phyloP scores from a whole-genome alignment of 1,140 invertebrate genomes.

The Theocolax elegans region DNA sequence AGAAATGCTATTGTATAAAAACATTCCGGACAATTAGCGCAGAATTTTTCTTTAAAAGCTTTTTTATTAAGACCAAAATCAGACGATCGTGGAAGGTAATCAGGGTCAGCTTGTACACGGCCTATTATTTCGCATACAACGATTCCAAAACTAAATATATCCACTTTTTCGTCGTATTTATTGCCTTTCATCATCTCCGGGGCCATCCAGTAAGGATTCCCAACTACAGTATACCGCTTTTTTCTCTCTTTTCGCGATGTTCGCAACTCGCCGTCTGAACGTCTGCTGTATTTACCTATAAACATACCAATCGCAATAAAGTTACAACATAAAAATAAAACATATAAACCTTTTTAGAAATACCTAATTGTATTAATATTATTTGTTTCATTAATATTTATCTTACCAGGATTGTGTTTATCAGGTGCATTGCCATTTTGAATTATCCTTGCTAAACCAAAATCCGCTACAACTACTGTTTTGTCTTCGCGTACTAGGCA shows the following conservation, averaged over 20 bases:
- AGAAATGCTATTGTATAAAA: conserved; percentile 90
- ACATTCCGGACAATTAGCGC: conserved; percentile 85
- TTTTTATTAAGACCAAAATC: conserved; percentile 93
- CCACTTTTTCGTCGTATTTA: conserved; percentile 96
- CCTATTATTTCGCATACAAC: conserved; percentile 97
- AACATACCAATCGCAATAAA: no score
- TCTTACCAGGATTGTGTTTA: conserved; percentile 44
- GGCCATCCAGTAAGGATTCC: conserved; percentile 98
- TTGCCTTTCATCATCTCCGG: conserved; percentile 98
- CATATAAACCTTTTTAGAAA: no score
- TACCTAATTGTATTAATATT: no score
- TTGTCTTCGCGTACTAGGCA: conserved; percentile 91
- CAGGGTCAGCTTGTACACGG: conserved; percentile 91
- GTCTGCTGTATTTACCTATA: conserved; percentile 56
- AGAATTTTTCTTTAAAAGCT: conserved; percentile 89
- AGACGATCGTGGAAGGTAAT: conserved; percentile 86
- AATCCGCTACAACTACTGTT: conserved; percentile 94
- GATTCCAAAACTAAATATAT: conserved; percentile 97
- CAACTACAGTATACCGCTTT: conserved; percentile 84
- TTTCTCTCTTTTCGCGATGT: conserved; percentile 71
- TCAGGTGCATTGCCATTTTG: conserved; percentile 62
- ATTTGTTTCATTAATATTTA: no score
- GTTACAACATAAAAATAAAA: no score
- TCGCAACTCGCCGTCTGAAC: conserved; percentile 56
- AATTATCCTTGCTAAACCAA: conserved; percentile 91